Percentiles rank a stretch among this genome's conserved stretches.
Conservation (phyloP, 1,140 invertebrate genomes). For the Hestina assimilis region DNA sequence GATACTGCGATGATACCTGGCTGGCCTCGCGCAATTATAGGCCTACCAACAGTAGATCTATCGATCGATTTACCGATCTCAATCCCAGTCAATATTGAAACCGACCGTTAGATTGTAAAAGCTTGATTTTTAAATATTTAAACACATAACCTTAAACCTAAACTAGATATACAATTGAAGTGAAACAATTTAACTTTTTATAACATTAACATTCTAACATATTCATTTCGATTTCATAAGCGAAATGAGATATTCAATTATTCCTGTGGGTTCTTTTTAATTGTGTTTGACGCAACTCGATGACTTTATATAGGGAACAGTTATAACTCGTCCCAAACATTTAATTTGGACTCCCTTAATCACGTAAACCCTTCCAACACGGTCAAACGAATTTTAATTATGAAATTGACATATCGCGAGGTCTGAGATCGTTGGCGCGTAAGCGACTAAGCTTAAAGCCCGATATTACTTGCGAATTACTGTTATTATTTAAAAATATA, state of each 20-base stretch:
- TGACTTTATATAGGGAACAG: conserved; percentile 56
- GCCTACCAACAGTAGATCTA: too few relatives aligned
- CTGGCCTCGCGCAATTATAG: too few relatives aligned
- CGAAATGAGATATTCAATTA: conserved; percentile 39
- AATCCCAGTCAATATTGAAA: too few relatives aligned
- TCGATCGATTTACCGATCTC: too few relatives aligned
- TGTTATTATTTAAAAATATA: background rate
- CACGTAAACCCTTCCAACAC: conserved; percentile 54
- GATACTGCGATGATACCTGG: too few relatives aligned
- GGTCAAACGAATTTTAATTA: conserved; percentile 77
- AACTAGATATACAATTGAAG: too few relatives aligned
- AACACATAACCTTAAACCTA: too few relatives aligned
- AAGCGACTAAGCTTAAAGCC: background rate
- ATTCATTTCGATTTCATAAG: background rate
- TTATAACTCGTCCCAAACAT: conserved; percentile 51
- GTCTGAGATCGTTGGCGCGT: conserved; percentile 32
- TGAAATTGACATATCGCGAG: conserved; percentile 75
- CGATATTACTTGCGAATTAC: background rate
- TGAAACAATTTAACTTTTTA: too few relatives aligned
- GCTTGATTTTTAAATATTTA: too few relatives aligned
- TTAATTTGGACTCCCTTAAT: conserved; percentile 69
- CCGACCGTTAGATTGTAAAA: too few relatives aligned
- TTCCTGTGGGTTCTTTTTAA: conserved; percentile 59
- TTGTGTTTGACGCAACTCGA: conserved; percentile 57
- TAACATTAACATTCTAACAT: background rate